These are phyloP conservation scores for Nomada fabriciana DNA, from an alignment of 2,888 invertebrate genomes.

Conservation along the genomic window DNA sequence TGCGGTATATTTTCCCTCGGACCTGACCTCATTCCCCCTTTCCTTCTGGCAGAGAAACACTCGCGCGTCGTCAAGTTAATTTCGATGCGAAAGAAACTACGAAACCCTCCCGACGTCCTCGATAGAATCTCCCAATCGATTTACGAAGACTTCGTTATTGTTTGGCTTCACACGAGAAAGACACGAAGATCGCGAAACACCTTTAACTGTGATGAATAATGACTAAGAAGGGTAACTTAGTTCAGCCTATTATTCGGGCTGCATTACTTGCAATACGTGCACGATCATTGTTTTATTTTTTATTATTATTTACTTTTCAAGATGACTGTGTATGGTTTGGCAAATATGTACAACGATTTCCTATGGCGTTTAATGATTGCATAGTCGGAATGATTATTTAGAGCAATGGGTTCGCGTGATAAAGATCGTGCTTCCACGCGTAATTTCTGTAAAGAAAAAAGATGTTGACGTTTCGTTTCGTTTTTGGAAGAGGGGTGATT, in stretches of 20 bases:
- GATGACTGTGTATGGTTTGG: not conserved
- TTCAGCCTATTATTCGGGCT: not conserved
- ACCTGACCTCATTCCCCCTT: not conserved
- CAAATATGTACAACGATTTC: slow-evolving; percentile 35
- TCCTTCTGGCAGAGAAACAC: slow-evolving; percentile 23
- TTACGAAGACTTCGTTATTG: slow-evolving; percentile 52
- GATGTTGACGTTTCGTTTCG: not conserved
- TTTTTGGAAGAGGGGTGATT: not conserved
- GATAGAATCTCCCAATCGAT: slow-evolving; percentile 65
- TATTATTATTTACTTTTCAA: too few relatives aligned
- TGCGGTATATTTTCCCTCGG: not conserved
- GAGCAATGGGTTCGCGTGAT: slow-evolving; percentile 22
- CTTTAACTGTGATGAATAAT: slow-evolving; percentile 32
- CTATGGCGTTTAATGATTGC: slow-evolving; percentile 8
- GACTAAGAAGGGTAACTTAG: slow-evolving; percentile 2
- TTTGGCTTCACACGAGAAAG: slow-evolving; percentile 58
- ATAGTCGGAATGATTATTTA: slow-evolving; percentile 33
- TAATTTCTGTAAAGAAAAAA: slow-evolving; percentile 37
- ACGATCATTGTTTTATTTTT: not conserved
- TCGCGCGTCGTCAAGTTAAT: slow-evolving; percentile 53
- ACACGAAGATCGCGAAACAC: slow-evolving; percentile 63
- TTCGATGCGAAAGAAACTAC: slow-evolving; percentile 63
- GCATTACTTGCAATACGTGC: not conserved
- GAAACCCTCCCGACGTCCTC: slow-evolving; percentile 66
- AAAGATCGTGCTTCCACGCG: slow-evolving; percentile 24